These are phyloP conservation scores for Microchrysa polita DNA, from an alignment of 2,888 invertebrate genomes.

Conservation along the genomic window DNA sequence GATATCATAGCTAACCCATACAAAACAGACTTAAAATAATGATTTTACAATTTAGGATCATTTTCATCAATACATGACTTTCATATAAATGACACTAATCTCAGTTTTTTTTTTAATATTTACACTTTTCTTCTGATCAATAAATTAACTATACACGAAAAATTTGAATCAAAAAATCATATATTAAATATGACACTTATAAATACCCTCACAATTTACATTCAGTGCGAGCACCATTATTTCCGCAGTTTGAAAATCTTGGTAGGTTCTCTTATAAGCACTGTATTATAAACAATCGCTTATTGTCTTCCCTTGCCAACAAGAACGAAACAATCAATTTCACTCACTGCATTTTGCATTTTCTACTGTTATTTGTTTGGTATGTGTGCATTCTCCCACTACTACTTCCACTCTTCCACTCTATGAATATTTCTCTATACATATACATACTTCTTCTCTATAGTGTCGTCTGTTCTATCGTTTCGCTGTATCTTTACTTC, in stretches of 20 bases:
- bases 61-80: not conserved
- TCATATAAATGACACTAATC: constrained; percentile 26
- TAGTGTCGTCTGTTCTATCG: too few relatives aligned
- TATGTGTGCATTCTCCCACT: too few relatives aligned
- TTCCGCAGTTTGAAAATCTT: constrained; percentile 71
- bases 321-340: too few relatives aligned
- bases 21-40: not conserved
- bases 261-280: constrained; percentile 64
- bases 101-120: constrained; percentile 37
- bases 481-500: too few relatives aligned
- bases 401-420: too few relatives aligned
- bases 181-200: constrained; percentile 6
- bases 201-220: constrained; percentile 3
- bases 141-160: not conserved
- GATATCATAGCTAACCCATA: too few relatives aligned
- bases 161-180: constrained; percentile 25
- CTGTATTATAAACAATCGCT: not conserved
- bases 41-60: not conserved
- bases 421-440: too few relatives aligned
- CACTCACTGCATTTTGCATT: too few relatives aligned
- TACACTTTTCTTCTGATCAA: constrained; percentile 22
- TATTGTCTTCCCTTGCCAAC: too few relatives aligned
- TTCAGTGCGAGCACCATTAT: constrained; percentile 70
- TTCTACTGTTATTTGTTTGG: too few relatives aligned
- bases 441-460: too few relatives aligned